phyloP scores from a whole-genome alignment of 2,797 vertebrate species.

The Cephalopachus bancanus region DNA sequence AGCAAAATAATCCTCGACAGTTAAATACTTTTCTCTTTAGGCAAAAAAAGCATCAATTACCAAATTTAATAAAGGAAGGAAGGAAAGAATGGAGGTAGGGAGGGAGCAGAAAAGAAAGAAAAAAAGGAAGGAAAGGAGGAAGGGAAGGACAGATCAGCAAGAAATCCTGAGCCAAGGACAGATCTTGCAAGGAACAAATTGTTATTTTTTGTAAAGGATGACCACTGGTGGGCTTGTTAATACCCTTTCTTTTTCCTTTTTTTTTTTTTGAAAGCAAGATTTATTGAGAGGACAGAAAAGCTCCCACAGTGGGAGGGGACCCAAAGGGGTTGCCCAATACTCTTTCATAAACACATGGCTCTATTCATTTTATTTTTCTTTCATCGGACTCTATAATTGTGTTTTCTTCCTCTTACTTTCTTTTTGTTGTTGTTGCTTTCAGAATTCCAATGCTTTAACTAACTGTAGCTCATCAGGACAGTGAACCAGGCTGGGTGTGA shows the following conservation, averaged over 20 bases:
- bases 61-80: not conserved
- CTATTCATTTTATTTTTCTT: not conserved
- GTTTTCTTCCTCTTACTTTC: conserved; percentile 35
- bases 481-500: not conserved
- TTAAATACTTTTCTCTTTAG: conserved; percentile 49
- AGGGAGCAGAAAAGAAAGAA: not conserved
- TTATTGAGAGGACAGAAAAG: too few relatives aligned
- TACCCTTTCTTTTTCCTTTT: not conserved
- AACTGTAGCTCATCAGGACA: not conserved
- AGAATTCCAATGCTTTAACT: not conserved
- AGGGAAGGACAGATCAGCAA: not conserved
- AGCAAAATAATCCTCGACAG: not conserved
- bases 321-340: too few relatives aligned
- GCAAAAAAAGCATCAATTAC: conserved; percentile 52
- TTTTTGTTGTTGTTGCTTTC: not conserved
- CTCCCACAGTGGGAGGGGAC: too few relatives aligned
- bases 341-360: conserved; percentile 38
- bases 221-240: not conserved
- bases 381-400: not conserved
- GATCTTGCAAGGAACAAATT: not conserved
- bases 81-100: not conserved
- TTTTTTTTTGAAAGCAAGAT: too few relatives aligned
- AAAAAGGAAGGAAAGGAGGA: not conserved
- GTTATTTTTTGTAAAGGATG: not conserved
- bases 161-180: not conserved